Evolutionary conservation across 2,888 invertebrate species (phyloP), one percentile per base, ranked within the genome.

Genomic region (Notodonta ziczac): DNA sequence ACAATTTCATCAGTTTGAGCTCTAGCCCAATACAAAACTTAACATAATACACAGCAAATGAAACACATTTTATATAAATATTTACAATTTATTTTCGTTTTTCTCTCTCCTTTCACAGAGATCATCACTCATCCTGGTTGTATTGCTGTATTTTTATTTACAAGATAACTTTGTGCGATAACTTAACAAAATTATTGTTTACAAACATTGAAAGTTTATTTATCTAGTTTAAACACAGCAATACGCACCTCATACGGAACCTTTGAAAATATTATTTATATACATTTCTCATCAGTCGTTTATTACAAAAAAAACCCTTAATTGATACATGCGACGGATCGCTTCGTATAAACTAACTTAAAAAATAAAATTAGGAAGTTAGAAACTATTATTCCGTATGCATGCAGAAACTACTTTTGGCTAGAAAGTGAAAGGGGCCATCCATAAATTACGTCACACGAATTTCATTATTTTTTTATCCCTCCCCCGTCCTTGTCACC

Each of bases 11-110:
- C 24, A 2, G 24, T 24, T 24, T 24, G 24, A 2, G 2, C 24
- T 24, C 24, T 24, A 24, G 1, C 24, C 24, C 24, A 24, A 24
- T 24, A 57, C 55, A 1, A 2, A 24, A 24, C 24, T 24, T 24
- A 2, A 24, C 24, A 24, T 24, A 24, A 24, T 2, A 24, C 1
- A 24, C 24, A 3, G 35, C 35, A 77, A 86, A 84, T 81, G 78
- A 88, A 88, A 88, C 78, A 61, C 71, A 69, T 63, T 73, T 58
- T 86, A 81, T 88, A 87, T 85, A 89, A 90, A 89, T 89, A 89
- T 91, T 88, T 91, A 90, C 90, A 90, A 63, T 89, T 88, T 89
- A 88, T 88, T 84, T 74, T 73, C 78, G 69, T 72, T 78, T 78
- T 73, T 77, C 2, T 24, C 24, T 66, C 67, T 80, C 80, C 76